These are phyloP conservation scores for Acrocephalus kingi DNA, from an alignment of 2,113 vertebrate genomes.

Conservation along the genomic window DNA sequence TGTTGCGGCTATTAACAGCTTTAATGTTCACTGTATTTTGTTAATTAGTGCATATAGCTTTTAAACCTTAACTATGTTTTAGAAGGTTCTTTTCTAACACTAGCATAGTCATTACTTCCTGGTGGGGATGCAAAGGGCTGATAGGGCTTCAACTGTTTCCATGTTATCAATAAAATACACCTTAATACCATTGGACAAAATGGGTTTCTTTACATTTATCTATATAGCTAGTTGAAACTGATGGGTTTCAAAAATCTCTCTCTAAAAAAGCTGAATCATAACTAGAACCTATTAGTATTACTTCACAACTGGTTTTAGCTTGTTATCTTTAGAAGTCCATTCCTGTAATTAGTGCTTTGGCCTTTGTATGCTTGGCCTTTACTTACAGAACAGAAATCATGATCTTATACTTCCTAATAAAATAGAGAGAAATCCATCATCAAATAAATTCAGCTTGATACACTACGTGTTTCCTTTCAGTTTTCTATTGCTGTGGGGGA, in stretches of 20 bases:
- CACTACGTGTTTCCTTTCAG: not conserved
- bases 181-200: not conserved
- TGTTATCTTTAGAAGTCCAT: not conserved
- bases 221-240: not conserved
- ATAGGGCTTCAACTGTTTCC: slow-evolving; percentile 55
- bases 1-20: slow-evolving; percentile 74
- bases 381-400: not conserved
- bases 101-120: slow-evolving; percentile 29
- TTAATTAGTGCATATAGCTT: slow-evolving; percentile 75
- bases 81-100: slow-evolving; percentile 51
- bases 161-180: slow-evolving; percentile 35
- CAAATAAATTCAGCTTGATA: not conserved
- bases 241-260: not conserved
- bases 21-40: slow-evolving; percentile 74
- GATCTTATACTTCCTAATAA: not conserved
- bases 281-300: not conserved
- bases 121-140: slow-evolving; percentile 29
- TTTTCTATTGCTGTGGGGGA: not conserved
- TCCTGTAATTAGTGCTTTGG: not conserved
- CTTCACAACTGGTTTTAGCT: not conserved
- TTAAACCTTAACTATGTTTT: slow-evolving; percentile 62
- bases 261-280: not conserved
- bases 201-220: not conserved
- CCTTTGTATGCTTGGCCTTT: not conserved
- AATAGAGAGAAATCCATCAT: not conserved